Evolutionary conservation across 2,888 invertebrate species (phyloP).

Genomic region (Lycophotia porphyrea): DNA sequence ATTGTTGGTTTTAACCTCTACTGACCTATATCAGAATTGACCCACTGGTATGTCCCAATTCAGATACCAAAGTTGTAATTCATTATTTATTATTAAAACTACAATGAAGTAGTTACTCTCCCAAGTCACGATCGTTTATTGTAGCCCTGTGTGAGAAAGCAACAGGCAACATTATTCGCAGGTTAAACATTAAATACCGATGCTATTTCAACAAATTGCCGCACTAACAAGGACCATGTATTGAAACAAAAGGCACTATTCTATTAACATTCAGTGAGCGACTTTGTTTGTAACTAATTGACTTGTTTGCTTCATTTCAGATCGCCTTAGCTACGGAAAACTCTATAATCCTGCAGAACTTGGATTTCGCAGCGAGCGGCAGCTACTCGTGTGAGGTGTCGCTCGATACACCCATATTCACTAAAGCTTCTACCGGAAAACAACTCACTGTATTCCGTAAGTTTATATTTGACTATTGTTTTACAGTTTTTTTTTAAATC

Average conservation of each 20-base stretch:
- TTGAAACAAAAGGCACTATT: conserved; percentile 17
- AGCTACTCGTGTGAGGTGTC: conserved; percentile 94
- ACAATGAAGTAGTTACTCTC: background rate
- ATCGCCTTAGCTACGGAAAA: conserved; percentile 92
- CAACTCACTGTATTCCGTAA: conserved; percentile 94
- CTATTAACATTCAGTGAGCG: conserved; percentile 41
- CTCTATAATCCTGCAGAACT: conserved; percentile 92
- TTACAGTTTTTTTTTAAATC: too few species aligned
- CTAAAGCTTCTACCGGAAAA: conserved; percentile 92
- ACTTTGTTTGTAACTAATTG: conserved; percentile 46
- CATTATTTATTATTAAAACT: conserved; percentile 6
- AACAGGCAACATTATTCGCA: conserved; percentile 16
- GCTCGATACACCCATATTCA: conserved; percentile 93
- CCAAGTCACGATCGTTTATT: background rate
- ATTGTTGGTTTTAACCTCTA: background rate
- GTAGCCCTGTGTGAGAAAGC: conserved; percentile 1
- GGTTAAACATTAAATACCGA: conserved; percentile 17
- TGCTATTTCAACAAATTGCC: conserved; percentile 9
- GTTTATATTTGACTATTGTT: conserved; percentile 72
- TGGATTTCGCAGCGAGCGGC: conserved; percentile 93
- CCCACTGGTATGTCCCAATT: background rate
- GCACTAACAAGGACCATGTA: conserved; percentile 18
- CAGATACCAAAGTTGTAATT: background rate
- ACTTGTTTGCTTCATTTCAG: conserved; percentile 84
- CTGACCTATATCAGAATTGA: background rate